Conservation (phyloP, 64 coral and sea anemone genomes). For the Platygyra sinensis region DNA sequence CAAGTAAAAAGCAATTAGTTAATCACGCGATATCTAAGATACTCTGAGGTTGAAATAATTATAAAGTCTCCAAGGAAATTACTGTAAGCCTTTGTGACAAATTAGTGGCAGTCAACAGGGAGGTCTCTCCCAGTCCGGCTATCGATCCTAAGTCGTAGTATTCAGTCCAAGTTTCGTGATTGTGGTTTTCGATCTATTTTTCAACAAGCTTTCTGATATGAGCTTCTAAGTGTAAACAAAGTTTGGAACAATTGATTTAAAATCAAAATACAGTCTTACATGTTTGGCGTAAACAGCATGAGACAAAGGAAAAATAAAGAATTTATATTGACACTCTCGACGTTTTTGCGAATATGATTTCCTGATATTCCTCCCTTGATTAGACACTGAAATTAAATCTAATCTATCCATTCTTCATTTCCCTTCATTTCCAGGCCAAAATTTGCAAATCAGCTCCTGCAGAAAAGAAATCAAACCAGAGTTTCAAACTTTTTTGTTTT, state of each 20-base stretch:
- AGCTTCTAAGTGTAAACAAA: neutral
- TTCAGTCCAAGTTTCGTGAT: neutral
- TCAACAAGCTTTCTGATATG: neutral
- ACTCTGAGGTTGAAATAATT: too few relatives aligned
- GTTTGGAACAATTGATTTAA: neutral
- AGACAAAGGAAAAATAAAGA: neutral
- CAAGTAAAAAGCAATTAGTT: neutral
- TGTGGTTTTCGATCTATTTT: neutral
- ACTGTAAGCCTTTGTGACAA: too few relatives aligned
- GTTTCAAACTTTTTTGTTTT: neutral
- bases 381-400: conserved; percentile 16
- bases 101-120: neutral
- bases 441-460: neutral
- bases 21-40: conserved; percentile 8
- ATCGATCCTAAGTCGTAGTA: neutral
- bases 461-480: conserved; percentile 1
- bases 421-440: neutral
- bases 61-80: too few relatives aligned
- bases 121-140: neutral
- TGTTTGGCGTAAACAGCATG: conserved; percentile 7
- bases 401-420: conserved; percentile 31
- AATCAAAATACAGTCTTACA: neutral
- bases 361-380: neutral
- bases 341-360: neutral
- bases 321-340: neutral